A percentile compares a stretch with the other conserved stretches of the same genome.
Conservation (phyloP, 2,888 invertebrate genomes). For the Encarsia formosa region DNA sequence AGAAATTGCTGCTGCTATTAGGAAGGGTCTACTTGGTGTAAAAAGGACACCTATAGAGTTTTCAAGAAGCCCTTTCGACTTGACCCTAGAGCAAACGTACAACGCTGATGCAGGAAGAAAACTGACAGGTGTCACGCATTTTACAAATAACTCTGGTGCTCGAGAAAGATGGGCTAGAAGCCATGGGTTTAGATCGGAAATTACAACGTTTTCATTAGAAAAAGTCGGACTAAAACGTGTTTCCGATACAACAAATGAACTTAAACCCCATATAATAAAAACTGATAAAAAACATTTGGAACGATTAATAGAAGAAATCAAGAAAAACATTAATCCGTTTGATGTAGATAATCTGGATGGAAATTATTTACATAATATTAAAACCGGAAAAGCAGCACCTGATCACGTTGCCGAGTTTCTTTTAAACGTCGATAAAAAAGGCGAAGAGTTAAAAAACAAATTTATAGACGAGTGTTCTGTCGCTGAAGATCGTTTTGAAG, state of each 20-base stretch:
- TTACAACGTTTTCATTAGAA: too few species aligned
- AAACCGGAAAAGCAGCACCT: neutral
- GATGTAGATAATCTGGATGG: neutral
- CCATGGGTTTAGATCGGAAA: conserved; percentile 9
- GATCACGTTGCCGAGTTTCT: neutral
- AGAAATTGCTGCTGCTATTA: conserved; percentile 23
- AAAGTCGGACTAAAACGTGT: neutral
- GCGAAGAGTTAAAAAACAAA: neutral
- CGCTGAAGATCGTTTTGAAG: conserved; percentile 18
- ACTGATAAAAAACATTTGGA: neutral
- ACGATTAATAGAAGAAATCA: conserved; percentile 7
- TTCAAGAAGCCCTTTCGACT: conserved; percentile 28
- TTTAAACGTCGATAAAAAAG: neutral
- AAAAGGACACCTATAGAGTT: conserved; percentile 27
- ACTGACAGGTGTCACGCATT: conserved; percentile 12
- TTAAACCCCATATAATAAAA: neutral
- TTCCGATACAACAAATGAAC: neutral
- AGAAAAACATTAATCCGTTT: conserved; percentile 8
- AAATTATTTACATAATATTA: neutral
- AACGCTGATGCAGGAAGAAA: conserved; percentile 30
- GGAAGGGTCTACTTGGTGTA: conserved; percentile 26
- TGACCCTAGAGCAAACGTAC: conserved; percentile 30
- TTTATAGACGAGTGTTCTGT: neutral
- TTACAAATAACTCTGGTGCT: conserved; percentile 15
- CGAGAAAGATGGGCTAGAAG: conserved; percentile 26